Base-by-base conservation (phyloP, 2,113 vertebrate genomes). In the Jaculus jaculus region DNA sequence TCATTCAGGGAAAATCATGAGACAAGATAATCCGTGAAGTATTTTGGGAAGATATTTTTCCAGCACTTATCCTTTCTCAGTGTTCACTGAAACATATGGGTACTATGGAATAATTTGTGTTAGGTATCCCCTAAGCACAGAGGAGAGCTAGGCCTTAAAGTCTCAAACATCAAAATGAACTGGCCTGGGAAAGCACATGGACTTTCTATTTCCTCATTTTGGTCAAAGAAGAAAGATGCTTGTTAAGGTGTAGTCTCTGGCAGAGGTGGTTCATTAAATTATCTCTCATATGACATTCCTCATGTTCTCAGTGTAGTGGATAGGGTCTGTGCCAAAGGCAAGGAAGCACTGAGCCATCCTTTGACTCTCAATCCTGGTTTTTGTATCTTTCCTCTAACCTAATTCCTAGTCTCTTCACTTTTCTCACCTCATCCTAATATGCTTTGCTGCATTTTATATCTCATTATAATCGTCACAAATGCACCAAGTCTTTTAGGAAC, bases 181-280 rank as follows among this genome's bases (percentile, higher is more conserved):
- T 11, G 5, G n/a, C 71, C 37, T 92, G 30, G 77, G 72, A 79
- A 69, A 71, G 61, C 63, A n/a, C 60, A 82, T 79, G 65, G 61
- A 85, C 75, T 83, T 88, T 78, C 26, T 2, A 39, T 24, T 84
- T 71, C 58, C 73, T 85, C 63, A 86, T 92, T 94, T 93, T 79
- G 79, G 87, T 93, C 88, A 90, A 79, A 54, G 61, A 88, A 92
- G 84, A 95, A 88, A 93, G 92, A 83, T 79, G 34, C 92, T 87
- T 91, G 37, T 95, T 90, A 75, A 94, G 90, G 85, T 83, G 37
- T 37, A 83, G 65, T 87, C 54, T 92, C 92, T 51, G 66, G 90
- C 60, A 93, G 60, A 95, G 66, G 78, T 82, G 83, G 69, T 79
- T 96, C 92, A 94, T 96, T 96, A 96, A 94, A 42, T 94, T 82